Base-by-base conservation (phyloP, 2,888 invertebrate species). In the Drosophila infuscata region DNA sequence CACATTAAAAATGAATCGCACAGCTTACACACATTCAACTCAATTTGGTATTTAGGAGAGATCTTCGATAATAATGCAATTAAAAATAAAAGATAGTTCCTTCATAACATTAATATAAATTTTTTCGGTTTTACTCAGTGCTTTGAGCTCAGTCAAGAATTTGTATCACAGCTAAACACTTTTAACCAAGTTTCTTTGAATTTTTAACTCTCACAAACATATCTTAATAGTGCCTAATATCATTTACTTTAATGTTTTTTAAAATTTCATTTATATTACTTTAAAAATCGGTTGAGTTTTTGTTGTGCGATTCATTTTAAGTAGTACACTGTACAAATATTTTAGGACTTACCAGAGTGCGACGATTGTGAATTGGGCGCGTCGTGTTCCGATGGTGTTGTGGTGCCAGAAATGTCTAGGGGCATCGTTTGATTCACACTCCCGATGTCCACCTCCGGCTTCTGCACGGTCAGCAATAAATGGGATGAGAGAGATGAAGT, bases 341-440 rank as follows among this genome's bases (percentile, higher is more conserved):
- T 33, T 66, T 32, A 4, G 20, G 30, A 81, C 88, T 88, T 90
- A 93, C 93, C 93, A 74, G 93, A 93, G 86, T 93, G 93, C 63
- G 93, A 92, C 53, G 93, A 92, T 87, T 93, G 93, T 51, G 93
- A 92, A 79, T 92, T 91, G 17, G 93, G 93, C 49, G 92, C 91
- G 81, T 93, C 93, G 74, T 93, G 93, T 72, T 93, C 93, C 29
- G 93, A 93, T 66, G 93, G 93, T 69, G 93, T 93, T 64, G 92
- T 93, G n/a, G 92, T 91, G 53, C 93, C 93, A 52, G 93, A 93
- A 81, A 93, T 93, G 79, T 93, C 93, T 77, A 93, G 83, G 48
- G 93, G 93, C 87, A 93, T 92, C 68, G 93, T 84, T 79, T 93
- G 93, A 81, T 92, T 92, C 8, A 93, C 93, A 67, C 91, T 91